Evolutionary conservation across 2,888 invertebrate species (phyloP).

Genomic region (Acronicta psi): DNA sequence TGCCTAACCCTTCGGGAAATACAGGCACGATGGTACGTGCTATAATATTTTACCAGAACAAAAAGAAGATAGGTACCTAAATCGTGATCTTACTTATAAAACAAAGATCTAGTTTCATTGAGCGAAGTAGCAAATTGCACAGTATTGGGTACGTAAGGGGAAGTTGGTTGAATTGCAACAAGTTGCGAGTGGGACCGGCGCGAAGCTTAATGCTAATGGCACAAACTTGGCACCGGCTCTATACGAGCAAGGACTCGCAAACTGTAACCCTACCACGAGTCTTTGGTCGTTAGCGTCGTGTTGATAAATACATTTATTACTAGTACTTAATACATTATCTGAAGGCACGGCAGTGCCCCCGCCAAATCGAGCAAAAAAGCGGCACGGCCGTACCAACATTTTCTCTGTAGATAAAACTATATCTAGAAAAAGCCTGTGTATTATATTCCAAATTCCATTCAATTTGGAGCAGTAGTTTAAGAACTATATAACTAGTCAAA

Average conservation of each 20-base stretch:
- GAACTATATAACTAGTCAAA: too few relatives aligned
- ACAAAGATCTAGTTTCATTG: conserved; percentile 51
- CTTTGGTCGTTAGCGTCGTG: neutral
- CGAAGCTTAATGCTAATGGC: conserved; percentile 71
- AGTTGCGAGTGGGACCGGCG: conserved; percentile 67
- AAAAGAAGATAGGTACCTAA: neutral
- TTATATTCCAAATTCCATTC: too few relatives aligned
- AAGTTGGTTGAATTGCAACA: conserved; percentile 72
- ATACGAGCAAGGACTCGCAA: conserved; percentile 37
- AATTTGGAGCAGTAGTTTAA: too few relatives aligned
- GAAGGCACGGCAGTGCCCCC: too few relatives aligned
- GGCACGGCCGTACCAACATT: too few relatives aligned
- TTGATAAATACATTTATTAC: neutral
- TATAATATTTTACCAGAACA: neutral
- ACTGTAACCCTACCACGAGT: conserved; percentile 1
- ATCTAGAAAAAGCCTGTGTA: too few relatives aligned
- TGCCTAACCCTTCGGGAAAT: too few relatives aligned
- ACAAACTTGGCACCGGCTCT: conserved; percentile 62
- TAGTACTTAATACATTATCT: neutral
- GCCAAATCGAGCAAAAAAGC: too few relatives aligned
- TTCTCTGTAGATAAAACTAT: too few relatives aligned
- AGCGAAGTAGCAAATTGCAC: conserved; percentile 60
- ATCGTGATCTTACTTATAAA: conserved; percentile 8
- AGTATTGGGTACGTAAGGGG: conserved; percentile 57
- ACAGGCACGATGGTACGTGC: too few relatives aligned